Evolutionary conservation across 2,113 vertebrate species (phyloP), one percentile per base, ranked within the genome.

Genomic region (Forbesichthys papilliferus): DNA sequence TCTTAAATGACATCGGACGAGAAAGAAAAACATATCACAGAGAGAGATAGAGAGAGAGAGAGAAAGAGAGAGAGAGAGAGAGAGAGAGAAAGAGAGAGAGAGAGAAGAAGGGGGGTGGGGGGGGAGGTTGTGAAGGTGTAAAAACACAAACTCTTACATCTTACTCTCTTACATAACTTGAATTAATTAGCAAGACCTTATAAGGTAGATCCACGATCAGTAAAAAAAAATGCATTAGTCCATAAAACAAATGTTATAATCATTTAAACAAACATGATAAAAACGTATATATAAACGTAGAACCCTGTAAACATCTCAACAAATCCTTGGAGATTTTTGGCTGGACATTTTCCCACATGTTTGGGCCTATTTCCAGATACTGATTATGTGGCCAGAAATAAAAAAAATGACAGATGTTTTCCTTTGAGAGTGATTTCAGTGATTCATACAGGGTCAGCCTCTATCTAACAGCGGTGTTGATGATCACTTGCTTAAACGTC

Each of bases 371-470:
- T 82, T 90, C 74, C 77, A 88, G 14, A 68, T 68, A 51, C 33
- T 47, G 34, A 16, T 64, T 58, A 78, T 78, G 71, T 55, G 53
- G 48, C 87, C 80, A 82, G 73, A 81, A 82, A 86, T 83, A 70
- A 85, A 89, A 16, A 86, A 89, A 85, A 74, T 80, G 74, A 83
- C 88, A 87, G 84, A 84, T 89, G 88, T 86, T 88, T 87, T 80
- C 75, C 78, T 78, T 58, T 14, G 78, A 77, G 77, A 80, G 18
- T 61, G 27, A 73, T 77, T 58, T 67, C 51, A 69, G 11, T 27
- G 64, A 65, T 18, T 79, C 57, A 56, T 77, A 76, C 48, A 68
- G 36, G 34, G 52, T 61, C 20, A 47, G 57, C 47, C 75, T 65
- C 48, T 46, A 64, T 64, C 52, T 8, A 68, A 16, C 36, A 63